phyloP scores from a whole-genome alignment of 2,113 vertebrate genomes.

The Pyrgilauda ruficollis region DNA sequence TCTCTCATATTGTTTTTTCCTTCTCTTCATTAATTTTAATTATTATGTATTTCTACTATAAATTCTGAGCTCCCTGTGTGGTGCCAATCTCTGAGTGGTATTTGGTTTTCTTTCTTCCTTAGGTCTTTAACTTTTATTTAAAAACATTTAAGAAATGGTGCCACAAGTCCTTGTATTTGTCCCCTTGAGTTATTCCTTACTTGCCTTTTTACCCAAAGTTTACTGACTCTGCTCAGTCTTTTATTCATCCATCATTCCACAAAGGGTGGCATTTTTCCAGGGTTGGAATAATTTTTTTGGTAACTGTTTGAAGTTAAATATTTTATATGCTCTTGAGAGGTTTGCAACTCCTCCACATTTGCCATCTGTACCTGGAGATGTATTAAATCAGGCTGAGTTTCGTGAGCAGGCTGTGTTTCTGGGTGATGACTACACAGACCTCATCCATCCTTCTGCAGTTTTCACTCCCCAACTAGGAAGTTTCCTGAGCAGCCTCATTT shows the following conservation, averaged over 20 bases:
- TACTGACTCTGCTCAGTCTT: not conserved
- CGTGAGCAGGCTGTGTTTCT: not conserved
- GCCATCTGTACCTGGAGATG: not conserved
- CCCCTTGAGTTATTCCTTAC: not conserved
- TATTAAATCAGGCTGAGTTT: not conserved
- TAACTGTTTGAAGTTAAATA: not conserved
- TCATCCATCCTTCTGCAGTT: not conserved
- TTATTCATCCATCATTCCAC: not conserved
- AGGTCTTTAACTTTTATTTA: not conserved
- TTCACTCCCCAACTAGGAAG: not conserved
- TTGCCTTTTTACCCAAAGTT: not conserved
- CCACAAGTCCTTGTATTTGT: not conserved
- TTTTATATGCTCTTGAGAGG: not conserved
- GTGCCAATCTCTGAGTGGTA: not conserved
- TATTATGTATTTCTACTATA: not conserved
- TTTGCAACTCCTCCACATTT: not conserved
- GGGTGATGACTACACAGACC: not conserved
- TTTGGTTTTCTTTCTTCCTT: not conserved
- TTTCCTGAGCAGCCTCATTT: not conserved
- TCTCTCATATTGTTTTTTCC: not conserved
- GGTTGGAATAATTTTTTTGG: not conserved
- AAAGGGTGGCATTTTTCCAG: not conserved
- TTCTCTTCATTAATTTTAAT: not conserved
- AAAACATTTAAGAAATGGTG: not conserved
- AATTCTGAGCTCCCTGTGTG: not conserved